Evolutionary conservation across 2,888 invertebrate genomes (phyloP), one percentile per base, ranked within the genome.

Genomic region (Dynastes hyllus): DNA sequence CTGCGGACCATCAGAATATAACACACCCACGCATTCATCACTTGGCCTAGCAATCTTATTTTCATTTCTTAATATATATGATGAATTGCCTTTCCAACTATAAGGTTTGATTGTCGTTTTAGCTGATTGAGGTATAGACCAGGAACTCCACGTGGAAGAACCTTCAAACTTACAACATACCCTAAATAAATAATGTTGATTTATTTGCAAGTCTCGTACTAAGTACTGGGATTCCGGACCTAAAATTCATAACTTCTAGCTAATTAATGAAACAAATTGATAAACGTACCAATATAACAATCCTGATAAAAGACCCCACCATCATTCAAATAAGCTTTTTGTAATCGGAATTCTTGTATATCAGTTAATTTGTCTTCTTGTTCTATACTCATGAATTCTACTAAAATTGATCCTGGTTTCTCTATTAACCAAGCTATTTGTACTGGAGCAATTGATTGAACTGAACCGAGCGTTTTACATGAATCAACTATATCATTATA

Each of bases 351-450:
- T 79, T 87, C 88, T 82, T 90, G 89, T 79, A 90, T 88, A 82
- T 90, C 90, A 16, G 85, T 85, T 8, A 86, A 84, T 78, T 86
- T 88, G 75, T 90, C 90, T 55, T 89, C 88, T 78, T 83, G 83
- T 66, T 87, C 87, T n/a, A 90, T 89, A 63, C 82, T 82, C 85
- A 91, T 88, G 92, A 92, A 92, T 80, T 90, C 90, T 0, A 92
- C 88, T 73, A 90, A 86, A 22, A 92, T 85, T 50, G 90, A 90
- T 16, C 91, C 92, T 1, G 92, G 92, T 83, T 90, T 90, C 81
- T 91, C 91, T 53, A 85, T 86, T 11, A 91, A 86, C 53, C 89
- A 88, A 13, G 87, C 87, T 79, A 92, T 90, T 84, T 88, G 88
- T 78, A 88, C 85, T 13, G 88, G 86, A 11, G 87, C 87, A 66